Evolutionary conservation across 2,797 vertebrate species (phyloP).

Genomic region (Heliangelus exortis): DNA sequence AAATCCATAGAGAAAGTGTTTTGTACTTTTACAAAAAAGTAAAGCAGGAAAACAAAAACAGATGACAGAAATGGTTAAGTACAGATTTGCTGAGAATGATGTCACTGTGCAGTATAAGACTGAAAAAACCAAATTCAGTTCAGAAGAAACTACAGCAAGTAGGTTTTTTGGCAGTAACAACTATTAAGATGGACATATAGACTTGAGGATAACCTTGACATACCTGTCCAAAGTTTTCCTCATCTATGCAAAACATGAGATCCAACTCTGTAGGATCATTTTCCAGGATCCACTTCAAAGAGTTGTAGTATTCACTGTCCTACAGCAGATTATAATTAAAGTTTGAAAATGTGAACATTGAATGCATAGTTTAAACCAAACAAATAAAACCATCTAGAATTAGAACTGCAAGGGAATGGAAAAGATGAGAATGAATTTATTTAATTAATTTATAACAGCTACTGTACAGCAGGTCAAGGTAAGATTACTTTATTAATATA

Average conservation of each 20-base stretch:
- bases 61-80: too few relatives aligned
- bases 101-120: too few relatives aligned
- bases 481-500: too few relatives aligned
- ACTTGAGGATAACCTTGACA: not conserved
- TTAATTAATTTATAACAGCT: not conserved
- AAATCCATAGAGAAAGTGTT: too few relatives aligned
- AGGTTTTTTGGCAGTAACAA: not conserved
- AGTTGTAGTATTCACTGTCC: conserved; percentile 99
- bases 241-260: conserved; percentile 97
- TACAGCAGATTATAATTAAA: conserved; percentile 53
- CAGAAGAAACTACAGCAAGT: too few relatives aligned
- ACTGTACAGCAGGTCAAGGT: not conserved
- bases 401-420: not conserved
- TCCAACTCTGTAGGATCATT: conserved; percentile 97
- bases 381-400: not conserved
- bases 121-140: too few relatives aligned
- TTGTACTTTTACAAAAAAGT: too few relatives aligned
- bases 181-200: not conserved
- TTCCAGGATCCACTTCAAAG: conserved; percentile 97
- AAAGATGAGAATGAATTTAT: not conserved
- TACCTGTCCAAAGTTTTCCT: conserved; percentile 99
- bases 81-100: too few relatives aligned
- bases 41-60: too few relatives aligned
- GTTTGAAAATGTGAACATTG: not conserved
- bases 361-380: not conserved